Evolutionary conservation across 2,797 vertebrate genomes (phyloP).

Genomic region (Kryptopterus vitreolus): DNA sequence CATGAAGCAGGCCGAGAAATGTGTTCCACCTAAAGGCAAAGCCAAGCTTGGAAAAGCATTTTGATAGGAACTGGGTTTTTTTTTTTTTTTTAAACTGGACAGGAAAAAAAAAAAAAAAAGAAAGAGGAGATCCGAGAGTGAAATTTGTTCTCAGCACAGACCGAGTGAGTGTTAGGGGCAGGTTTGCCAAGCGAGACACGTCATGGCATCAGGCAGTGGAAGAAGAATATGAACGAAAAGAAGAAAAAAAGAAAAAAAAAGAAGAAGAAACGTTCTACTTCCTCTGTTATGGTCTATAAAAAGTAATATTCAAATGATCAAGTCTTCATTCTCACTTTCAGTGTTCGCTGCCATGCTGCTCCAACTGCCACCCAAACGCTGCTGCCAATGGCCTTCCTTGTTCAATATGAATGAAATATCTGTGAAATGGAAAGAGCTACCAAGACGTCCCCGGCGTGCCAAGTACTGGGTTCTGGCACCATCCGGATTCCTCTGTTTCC

Average conservation of each 20-base stretch:
- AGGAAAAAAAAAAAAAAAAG: neutral
- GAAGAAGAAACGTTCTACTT: slow-evolving; percentile 48
- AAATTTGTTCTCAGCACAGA: slow-evolving; percentile 22
- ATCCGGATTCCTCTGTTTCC: neutral
- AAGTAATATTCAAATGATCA: slow-evolving; percentile 57
- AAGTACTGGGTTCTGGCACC: neutral
- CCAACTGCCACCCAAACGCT: slow-evolving; percentile 32
- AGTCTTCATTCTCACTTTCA: slow-evolving; percentile 50
- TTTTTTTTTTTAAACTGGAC: neutral
- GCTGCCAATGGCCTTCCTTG: slow-evolving; percentile 29
- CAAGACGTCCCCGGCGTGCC: slow-evolving; percentile 10
- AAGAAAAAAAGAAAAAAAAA: slow-evolving; percentile 22
- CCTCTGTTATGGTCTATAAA: slow-evolving; percentile 58
- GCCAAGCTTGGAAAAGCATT: neutral
- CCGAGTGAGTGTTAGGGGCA: slow-evolving; percentile 31
- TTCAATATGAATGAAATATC: slow-evolving; percentile 31
- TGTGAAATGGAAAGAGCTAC: slow-evolving; percentile 28
- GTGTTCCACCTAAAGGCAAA: neutral
- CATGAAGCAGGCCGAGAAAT: neutral
- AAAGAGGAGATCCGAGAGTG: neutral
- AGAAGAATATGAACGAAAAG: neutral
- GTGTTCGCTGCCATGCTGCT: slow-evolving; percentile 36
- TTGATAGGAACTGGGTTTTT: neutral
- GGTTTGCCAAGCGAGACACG: slow-evolving; percentile 24
- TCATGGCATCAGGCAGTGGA: slow-evolving; percentile 54